Percentiles rank a stretch among this genome's conserved stretches.
Evolutionary conservation across 2,888 invertebrate genomes (phyloP).

Genomic region (Agonum fuliginosum): DNA sequence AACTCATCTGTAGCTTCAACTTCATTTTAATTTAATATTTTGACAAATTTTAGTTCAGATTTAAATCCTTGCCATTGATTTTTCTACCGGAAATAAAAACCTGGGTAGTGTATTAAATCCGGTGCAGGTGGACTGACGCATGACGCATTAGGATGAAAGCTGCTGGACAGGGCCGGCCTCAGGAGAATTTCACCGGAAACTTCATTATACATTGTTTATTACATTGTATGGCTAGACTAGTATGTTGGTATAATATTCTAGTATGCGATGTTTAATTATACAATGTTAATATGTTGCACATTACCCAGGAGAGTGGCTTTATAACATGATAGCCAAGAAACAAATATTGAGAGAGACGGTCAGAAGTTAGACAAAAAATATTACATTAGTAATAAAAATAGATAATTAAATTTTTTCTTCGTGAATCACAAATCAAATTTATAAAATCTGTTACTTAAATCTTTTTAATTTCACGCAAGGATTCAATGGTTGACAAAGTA

Average conservation of each 20-base stretch:
- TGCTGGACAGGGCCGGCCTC: neutral
- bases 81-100: neutral
- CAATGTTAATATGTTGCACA: neutral
- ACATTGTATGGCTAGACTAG: no score
- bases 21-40: slow-evolving; percentile 2
- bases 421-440: no score
- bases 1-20: neutral
- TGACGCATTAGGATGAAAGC: neutral
- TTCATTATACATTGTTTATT: neutral
- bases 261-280: neutral
- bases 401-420: no score
- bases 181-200: neutral
- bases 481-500: no score
- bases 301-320: neutral
- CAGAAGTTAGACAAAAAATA: no score
- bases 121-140: neutral
- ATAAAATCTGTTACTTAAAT: no score
- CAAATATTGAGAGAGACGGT: no score
- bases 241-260: slow-evolving; percentile 2
- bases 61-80: neutral
- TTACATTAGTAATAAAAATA: no score
- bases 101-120: neutral
- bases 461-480: no score
- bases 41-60: neutral
- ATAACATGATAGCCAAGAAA: neutral